A percentile compares a stretch with the other conserved stretches of the same genome.
Conservation (phyloP, 2,797 vertebrate genomes). For the Rhodeus uyekii region DNA sequence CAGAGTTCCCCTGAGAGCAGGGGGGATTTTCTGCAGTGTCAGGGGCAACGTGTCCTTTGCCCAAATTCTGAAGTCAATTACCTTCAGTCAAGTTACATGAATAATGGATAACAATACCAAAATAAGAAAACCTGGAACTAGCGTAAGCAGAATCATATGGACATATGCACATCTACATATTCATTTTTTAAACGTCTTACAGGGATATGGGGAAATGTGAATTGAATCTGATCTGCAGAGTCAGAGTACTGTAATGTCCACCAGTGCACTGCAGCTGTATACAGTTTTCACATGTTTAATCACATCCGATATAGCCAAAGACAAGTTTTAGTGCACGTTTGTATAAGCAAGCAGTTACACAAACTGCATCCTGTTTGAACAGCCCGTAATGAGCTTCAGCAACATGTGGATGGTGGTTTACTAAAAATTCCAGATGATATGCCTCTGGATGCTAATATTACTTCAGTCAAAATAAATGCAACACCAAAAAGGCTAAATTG, state of each 20-base stretch:
- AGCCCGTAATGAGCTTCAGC: neutral
- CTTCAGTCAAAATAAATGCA: neutral
- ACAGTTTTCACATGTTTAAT: neutral
- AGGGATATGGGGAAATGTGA: neutral
- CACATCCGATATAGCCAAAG: neutral
- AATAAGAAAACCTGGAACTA: slow-evolving; percentile 55
- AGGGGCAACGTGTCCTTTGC: slow-evolving; percentile 49
- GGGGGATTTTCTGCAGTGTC: slow-evolving; percentile 42
- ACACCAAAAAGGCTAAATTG: neutral
- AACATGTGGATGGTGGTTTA: neutral
- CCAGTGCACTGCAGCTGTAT: neutral
- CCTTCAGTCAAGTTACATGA: slow-evolving; percentile 56
- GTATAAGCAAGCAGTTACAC: neutral
- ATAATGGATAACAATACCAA: slow-evolving; percentile 53
- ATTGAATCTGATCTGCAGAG: neutral
- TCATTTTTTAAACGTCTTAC: slow-evolving; percentile 1
- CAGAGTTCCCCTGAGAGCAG: slow-evolving; percentile 19
- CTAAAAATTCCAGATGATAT: neutral
- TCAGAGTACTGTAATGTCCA: neutral
- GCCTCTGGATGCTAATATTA: neutral
- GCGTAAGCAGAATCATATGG: neutral
- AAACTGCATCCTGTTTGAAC: neutral
- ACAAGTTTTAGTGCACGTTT: neutral
- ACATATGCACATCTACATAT: slow-evolving; percentile 3
- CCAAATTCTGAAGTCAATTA: slow-evolving; percentile 58